Evolutionary conservation across 2,113 vertebrate species (phyloP).

Genomic region (Archilochus colubris): DNA sequence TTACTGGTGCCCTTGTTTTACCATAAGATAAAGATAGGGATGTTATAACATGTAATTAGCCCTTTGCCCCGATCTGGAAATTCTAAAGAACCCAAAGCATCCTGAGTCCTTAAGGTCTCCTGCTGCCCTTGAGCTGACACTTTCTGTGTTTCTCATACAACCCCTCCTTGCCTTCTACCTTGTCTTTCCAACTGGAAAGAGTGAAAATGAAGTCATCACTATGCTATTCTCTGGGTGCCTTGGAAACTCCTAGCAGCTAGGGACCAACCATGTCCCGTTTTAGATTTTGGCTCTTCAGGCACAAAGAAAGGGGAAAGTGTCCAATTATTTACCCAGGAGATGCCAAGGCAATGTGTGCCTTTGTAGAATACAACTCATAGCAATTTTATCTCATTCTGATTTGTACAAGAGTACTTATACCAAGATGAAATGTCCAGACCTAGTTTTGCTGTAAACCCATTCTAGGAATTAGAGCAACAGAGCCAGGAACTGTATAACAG

Average conservation of each 20-base stretch:
- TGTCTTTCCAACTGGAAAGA: not conserved
- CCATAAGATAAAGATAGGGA: not conserved
- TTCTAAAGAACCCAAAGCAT: not conserved
- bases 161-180: not conserved
- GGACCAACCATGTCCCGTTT: not conserved
- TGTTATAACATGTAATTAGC: not conserved
- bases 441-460: not conserved
- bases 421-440: not conserved
- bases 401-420: not conserved
- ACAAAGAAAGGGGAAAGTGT: not conserved
- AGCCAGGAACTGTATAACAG: not conserved
- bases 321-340: not conserved
- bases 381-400: not conserved
- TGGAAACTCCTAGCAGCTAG: not conserved
- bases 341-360: not conserved
- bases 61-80: not conserved
- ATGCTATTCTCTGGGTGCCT: fast-evolving
- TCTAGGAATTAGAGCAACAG: not conserved
- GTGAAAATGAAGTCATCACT: not conserved
- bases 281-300: not conserved
- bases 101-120: not conserved
- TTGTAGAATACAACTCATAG: not conserved
- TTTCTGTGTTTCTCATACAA: not conserved
- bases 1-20: not conserved
- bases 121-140: not conserved